Evolutionary conservation across 2,797 vertebrate genomes (phyloP), one percentile per base, ranked within the genome.

Genomic region (Karalla daura): DNA sequence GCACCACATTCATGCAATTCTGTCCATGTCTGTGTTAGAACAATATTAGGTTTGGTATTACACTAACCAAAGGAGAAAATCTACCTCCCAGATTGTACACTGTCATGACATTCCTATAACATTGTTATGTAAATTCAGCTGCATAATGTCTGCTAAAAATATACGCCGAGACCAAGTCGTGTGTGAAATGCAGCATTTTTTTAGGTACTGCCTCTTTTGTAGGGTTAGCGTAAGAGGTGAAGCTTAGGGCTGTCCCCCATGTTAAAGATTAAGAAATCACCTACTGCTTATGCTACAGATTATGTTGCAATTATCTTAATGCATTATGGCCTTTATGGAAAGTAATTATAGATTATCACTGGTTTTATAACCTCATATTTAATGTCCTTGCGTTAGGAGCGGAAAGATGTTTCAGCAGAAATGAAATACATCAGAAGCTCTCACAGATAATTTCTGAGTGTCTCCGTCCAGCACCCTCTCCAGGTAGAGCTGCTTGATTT

Each of bases 401-500:
- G n/a, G n/a, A n/a, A n/a, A n/a, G n/a, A n/a, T n/a, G n/a, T n/a
- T n/a, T n/a, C n/a, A 41, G 37, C 10, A 41, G 9, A 47, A 20
- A 35, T n/a, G n/a, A n/a, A n/a, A n/a, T n/a, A n/a, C 24, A 17
- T 2, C 0, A 1, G 18, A 18, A 24, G 8, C 23, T 63, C 93
- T 88, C 84, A 95, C 94, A 10, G 93, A 89, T 25, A 95, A 87
- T 52, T 94, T 94, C 30, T 91, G 3, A 0, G 88, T 84, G 85
- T 95, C 91, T 58, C 94, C 94, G 0, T 93, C 82, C 75, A 95
- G 87, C 32, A 95, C 94, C 36, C 90, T 82, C 89, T 95, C 94
- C 76, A 95, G 86, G 78, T 95, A 95, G 4, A 95, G 91, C 87
- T 95, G 94, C 64, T 95, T 95, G 61, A 95, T 92, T 83, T 95